Percentiles rank a stretch among this genome's conserved stretches.
Conservation (phyloP, 2,797 vertebrate species). For the Protonibea diacanthus region DNA sequence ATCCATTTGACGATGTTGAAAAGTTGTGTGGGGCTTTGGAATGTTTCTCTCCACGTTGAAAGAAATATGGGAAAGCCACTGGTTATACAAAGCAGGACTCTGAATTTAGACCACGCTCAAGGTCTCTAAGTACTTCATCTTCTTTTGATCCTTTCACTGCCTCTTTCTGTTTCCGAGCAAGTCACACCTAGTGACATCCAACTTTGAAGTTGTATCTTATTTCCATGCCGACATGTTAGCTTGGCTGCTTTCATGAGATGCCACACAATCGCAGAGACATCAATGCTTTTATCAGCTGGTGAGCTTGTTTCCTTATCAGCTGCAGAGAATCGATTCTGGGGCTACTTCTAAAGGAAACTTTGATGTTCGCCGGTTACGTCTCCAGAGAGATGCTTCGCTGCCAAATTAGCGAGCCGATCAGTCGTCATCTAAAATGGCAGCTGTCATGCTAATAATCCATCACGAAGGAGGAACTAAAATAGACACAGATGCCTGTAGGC, state of each 20-base stretch:
- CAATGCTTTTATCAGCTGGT: neutral
- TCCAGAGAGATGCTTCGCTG: neutral
- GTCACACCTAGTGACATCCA: slow-evolving; percentile 8
- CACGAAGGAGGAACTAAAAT: neutral
- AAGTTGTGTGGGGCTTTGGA: slow-evolving; percentile 21
- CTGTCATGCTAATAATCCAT: slow-evolving; percentile 19
- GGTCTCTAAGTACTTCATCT: neutral
- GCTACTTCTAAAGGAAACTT: slow-evolving; percentile 2
- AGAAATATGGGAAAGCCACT: slow-evolving; percentile 34
- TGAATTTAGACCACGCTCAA: slow-evolving; percentile 12
- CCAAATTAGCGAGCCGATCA: slow-evolving; percentile 1
- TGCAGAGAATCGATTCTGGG: neutral
- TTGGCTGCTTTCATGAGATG: neutral
- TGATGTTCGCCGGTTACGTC: slow-evolving; percentile 10
- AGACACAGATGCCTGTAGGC: neutral
- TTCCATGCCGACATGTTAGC: slow-evolving; percentile 6
- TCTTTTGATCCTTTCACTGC: slow-evolving; percentile 29
- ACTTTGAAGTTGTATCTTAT: slow-evolving; percentile 26
- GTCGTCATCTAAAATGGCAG: slow-evolving; percentile 12
- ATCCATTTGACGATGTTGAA: slow-evolving; percentile 44
- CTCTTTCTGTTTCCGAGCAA: slow-evolving; percentile 19
- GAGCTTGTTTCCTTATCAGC: slow-evolving; percentile 4
- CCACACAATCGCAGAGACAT: neutral
- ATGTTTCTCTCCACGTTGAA: slow-evolving; percentile 28
- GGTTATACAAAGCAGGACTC: slow-evolving; percentile 22